phyloP scores from a whole-genome alignment of 2,888 invertebrate genomes.

The Pollenia amentaria region DNA sequence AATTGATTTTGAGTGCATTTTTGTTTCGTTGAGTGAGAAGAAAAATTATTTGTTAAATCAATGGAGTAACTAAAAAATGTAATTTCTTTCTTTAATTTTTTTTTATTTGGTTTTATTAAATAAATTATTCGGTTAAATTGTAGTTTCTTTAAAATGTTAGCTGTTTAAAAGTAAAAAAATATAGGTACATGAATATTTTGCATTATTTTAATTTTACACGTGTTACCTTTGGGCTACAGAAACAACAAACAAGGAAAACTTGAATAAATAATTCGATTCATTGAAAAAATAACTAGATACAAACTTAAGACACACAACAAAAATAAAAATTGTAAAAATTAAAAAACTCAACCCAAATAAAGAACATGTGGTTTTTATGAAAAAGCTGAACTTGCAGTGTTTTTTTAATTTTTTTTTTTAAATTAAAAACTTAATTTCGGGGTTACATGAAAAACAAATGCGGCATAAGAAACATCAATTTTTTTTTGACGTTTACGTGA shows the following conservation, averaged over 20 bases:
- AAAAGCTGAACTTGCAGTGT: slow-evolving; percentile 7
- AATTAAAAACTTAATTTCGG: slow-evolving; percentile 32
- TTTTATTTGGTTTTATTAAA: slow-evolving; percentile 21
- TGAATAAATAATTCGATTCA: slow-evolving; percentile 63
- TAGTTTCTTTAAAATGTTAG: slow-evolving; percentile 11
- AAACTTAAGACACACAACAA: slow-evolving; percentile 57
- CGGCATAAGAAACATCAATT: slow-evolving; percentile 18
- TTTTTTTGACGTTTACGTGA: slow-evolving; percentile 28
- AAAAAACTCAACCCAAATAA: slow-evolving; percentile 35
- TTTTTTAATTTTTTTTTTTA: background rate
- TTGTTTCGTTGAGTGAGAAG: slow-evolving; percentile 12
- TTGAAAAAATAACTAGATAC: slow-evolving; percentile 40
- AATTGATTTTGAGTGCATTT: slow-evolving; percentile 13
- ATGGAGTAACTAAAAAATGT: slow-evolving; percentile 33
- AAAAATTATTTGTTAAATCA: slow-evolving; percentile 45
- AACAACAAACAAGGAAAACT: slow-evolving; percentile 50
- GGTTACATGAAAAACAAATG: background rate
- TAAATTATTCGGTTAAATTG: slow-evolving; percentile 23
- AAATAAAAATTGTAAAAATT: slow-evolving; percentile 25
- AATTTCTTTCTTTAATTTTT: slow-evolving; percentile 1
- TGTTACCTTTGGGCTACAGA: slow-evolving; percentile 54
- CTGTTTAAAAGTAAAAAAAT: slow-evolving; percentile 5
- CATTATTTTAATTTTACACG: slow-evolving; percentile 49
- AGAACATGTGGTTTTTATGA: slow-evolving; percentile 61
- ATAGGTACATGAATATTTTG: background rate